Base-by-base conservation (phyloP, 2,797 vertebrate species). In the Peromyscus nudipes region DNA sequence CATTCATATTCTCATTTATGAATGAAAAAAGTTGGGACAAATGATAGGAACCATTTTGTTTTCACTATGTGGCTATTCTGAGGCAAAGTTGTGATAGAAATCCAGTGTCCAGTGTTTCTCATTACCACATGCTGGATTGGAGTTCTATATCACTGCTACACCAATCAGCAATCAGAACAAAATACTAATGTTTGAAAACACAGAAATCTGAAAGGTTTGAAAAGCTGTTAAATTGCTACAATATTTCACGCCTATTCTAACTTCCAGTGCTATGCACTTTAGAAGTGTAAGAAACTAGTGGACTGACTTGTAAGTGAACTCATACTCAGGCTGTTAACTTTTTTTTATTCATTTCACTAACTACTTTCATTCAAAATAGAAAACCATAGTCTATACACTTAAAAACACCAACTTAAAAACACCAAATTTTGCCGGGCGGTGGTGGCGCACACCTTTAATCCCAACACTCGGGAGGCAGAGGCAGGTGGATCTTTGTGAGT, bases 91-190 rank as follows among this genome's bases (percentile, higher is more conserved):
- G 43, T 55, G 17, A 49, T 55, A 40, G 25, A 69, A 95, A 90
- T 0, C 4, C 3, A 27, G 49, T 31, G 23, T 40, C 60, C 57
- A n/a, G 40, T 79, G n/a, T 87, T 93, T 34, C 25, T 23, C 29
- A 91, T 2, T 40, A 75, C 34, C 37, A 49, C 34, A 5, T 40
- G 43, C 43, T 82, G 76, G 67, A 25, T 62, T 4, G 43, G 31
- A 96, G 92, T 91, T 98, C 87, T 94, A 0, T 19, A 17, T 37
- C 69, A 83, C 0, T 9, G 3, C 31, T 34, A 95, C 57, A 90
- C 29, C 94, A 93, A 75, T 37, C 23, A 94, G 55, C 69, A 52
- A 83, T 92, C 34, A 34, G 31, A 87, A 71, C 62, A 95, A 91
- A 76, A 84, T 60, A 75, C 80, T 29, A 77, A 91, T 2, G n/a